Base-by-base conservation (phyloP, 2,113 vertebrate species). In the Lichenostomus cassidix region DNA sequence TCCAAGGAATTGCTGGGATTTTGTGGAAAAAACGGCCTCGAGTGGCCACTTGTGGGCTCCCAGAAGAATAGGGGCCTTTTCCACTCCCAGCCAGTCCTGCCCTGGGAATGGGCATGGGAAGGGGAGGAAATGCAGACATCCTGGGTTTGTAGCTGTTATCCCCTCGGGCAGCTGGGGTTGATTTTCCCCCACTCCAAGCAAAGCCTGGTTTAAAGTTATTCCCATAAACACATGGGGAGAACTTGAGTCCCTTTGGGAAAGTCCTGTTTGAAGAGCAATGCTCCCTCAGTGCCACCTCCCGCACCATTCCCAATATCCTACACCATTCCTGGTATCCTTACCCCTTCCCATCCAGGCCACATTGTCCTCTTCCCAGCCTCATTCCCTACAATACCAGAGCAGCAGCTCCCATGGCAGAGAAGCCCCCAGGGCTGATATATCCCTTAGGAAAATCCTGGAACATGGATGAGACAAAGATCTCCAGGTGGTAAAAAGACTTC, bases 51-150 rank as follows among this genome's bases (percentile, higher is more conserved):
- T 25, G 79, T 69, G 70, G 74, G 74, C 75, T 68, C 10, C n/a
- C 70, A 44, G 79, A 10, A 44, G 41, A 55, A 83, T 33, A 35
- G 25, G 10, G 21, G 35, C 22, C 8, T 58, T 11, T 44, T 56
- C 74, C n/a, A 39, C 67, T 42, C 9, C 3, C 8, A 14, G 14
- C 2, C 19, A 9, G 10, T 42, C 13, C 2, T 3, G 65, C 19
- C n/a, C 47, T 0, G 0, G 42, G 74, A 47, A n/a, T 4, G 52
- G 1, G 8, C 4, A 2, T 0, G 0, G 53, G 49, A 58, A 13
- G 67, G 58, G 1, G 22, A 41, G 67, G 63, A 68, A 65, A 77
- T 46, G 11, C 1, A 5, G 73, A 3, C 1, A 7, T 15, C 28
- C 52, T 50, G 64, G 47, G 7, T 42, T 59, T n/a, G 3, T 15